Evolutionary conservation across 2,888 invertebrate species (phyloP).

Genomic region (Heliconius ethilla): DNA sequence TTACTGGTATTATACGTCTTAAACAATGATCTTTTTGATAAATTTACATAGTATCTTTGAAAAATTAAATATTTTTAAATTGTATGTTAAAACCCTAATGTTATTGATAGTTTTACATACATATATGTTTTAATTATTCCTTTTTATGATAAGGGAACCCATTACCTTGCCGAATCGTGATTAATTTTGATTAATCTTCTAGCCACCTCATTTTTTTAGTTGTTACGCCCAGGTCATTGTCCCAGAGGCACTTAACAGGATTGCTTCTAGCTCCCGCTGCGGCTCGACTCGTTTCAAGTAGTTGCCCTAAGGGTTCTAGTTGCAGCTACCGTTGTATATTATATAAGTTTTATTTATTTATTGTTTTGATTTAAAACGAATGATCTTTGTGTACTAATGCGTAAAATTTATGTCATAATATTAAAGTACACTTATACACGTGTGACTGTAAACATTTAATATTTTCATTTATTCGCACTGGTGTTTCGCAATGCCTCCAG

Average conservation of each 20-base stretch:
- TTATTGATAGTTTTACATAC: not conserved
- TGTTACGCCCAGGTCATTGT: slow-evolving; percentile 42
- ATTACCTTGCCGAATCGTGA: not conserved
- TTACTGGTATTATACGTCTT: not conserved
- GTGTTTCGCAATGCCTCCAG: no score
- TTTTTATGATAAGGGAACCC: not conserved
- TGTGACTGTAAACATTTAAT: no score
- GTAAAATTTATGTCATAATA: not conserved
- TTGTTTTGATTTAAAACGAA: not conserved
- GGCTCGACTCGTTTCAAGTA: slow-evolving; percentile 38
- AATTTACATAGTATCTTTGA: not conserved
- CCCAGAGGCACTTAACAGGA: slow-evolving; percentile 45
- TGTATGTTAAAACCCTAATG: not conserved
- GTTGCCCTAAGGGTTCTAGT: slow-evolving; percentile 26
- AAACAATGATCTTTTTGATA: slow-evolving; percentile 4
- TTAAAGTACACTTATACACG: not conserved
- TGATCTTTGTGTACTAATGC: not conserved
- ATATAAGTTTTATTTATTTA: not conserved
- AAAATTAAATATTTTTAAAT: not conserved
- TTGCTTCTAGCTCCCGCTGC: slow-evolving; percentile 41
- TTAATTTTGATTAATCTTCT: slow-evolving; percentile 26
- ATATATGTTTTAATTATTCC: no score
- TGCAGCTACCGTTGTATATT: slow-evolving; percentile 20
- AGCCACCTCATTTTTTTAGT: slow-evolving; percentile 29
- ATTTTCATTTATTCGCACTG: no score